Percentiles rank a stretch among this genome's conserved stretches.
Evolutionary conservation across 2,113 vertebrate genomes (phyloP).

Genomic region (human): GRCh38 chr5:86032001-86032500

Average conservation of each 20-base stretch:
- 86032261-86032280: background rate
- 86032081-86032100: no score
- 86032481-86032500: conserved; percentile 58
- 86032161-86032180: background rate
- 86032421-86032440: conserved; percentile 11
- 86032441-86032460: conserved; percentile 53
- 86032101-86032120: no score
- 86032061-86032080: no score
- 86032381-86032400: background rate
- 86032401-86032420: conserved; percentile 32
- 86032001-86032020: no score
- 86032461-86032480: conserved; percentile 34
- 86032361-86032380: conserved; percentile 36
- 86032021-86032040: no score
- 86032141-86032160: background rate
- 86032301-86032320: conserved; percentile 8
- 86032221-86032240: background rate
- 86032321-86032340: background rate
- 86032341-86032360: background rate
- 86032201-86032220: background rate
- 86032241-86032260: background rate
- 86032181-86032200: background rate
- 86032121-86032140: background rate
- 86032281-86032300: conserved; percentile 20
- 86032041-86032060: no score